A percentile compares a stretch with the other conserved stretches of the same genome.
These are phyloP conservation scores for Saturnia pavonia DNA, from an alignment of 2,888 invertebrate species.

Conservation along the genomic window DNA sequence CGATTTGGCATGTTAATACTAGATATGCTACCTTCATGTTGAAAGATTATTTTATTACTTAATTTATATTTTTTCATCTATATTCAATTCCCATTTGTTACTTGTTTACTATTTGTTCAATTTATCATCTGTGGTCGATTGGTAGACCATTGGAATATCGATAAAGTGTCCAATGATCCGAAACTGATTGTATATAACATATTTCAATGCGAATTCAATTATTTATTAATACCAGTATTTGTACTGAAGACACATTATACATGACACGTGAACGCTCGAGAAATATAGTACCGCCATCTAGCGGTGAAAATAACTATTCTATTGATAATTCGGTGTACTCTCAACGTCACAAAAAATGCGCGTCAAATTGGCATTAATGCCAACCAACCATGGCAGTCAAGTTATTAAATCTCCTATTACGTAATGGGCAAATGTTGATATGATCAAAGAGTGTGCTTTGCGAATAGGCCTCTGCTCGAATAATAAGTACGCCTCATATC, in stretches of 20 bases:
- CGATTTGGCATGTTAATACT: constrained; percentile 56
- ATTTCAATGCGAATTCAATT: no score
- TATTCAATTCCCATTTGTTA: no score
- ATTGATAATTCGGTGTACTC: neutral
- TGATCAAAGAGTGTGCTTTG: neutral
- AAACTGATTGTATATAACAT: neutral
- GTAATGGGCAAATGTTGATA: neutral
- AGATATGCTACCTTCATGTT: constrained; percentile 29
- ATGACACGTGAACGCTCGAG: neutral
- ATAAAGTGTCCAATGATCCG: neutral
- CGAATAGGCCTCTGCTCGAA: neutral
- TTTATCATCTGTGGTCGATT: neutral
- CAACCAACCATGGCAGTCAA: no score
- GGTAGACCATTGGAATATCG: neutral
- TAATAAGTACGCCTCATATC: no score
- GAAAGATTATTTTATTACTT: neutral
- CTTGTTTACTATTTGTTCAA: neutral
- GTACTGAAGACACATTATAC: neutral
- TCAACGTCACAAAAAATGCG: no score
- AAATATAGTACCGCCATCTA: neutral
- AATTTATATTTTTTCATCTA: no score
- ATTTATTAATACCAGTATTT: no score
- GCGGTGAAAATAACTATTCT: neutral
- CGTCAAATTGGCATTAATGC: no score
- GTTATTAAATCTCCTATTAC: neutral